Evolutionary conservation across 2,113 vertebrate genomes (phyloP).

Genomic region (Chaetops frenatus): DNA sequence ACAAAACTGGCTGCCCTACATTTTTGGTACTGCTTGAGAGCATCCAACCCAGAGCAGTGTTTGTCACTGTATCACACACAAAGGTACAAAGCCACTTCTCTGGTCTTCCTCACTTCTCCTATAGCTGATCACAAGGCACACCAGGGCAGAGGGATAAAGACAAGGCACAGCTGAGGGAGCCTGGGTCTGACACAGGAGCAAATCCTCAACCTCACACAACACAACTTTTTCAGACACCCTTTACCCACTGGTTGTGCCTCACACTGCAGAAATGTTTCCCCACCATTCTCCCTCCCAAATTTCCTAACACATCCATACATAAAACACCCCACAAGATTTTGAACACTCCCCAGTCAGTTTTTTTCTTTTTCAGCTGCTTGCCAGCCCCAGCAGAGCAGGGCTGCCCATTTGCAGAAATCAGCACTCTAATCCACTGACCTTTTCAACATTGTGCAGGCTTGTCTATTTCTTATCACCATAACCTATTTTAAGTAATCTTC

Average conservation of each 20-base stretch:
- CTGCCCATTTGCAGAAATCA: background rate
- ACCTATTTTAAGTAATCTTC: conserved; percentile 37
- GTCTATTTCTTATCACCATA: background rate
- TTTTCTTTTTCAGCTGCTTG: background rate
- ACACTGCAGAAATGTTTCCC: background rate
- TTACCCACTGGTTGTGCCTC: background rate
- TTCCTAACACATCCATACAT: background rate
- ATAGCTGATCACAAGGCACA: background rate
- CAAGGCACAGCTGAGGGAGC: background rate
- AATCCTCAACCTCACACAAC: background rate
- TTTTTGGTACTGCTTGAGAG: background rate
- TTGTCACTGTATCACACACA: background rate
- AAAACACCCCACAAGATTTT: background rate
- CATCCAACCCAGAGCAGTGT: background rate
- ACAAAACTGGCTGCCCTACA: background rate
- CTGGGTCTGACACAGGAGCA: background rate
- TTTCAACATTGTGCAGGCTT: background rate
- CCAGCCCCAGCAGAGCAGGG: background rate
- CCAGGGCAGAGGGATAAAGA: background rate
- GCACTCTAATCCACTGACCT: background rate
- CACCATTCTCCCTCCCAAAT: background rate
- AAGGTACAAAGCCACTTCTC: background rate
- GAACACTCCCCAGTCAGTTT: background rate
- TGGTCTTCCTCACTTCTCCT: background rate
- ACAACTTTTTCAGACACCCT: background rate